Percentiles rank a stretch among this genome's conserved stretches.
Evolutionary conservation across 2,797 vertebrate species (phyloP).

Genomic region (Tympanoctomys barrerae): DNA sequence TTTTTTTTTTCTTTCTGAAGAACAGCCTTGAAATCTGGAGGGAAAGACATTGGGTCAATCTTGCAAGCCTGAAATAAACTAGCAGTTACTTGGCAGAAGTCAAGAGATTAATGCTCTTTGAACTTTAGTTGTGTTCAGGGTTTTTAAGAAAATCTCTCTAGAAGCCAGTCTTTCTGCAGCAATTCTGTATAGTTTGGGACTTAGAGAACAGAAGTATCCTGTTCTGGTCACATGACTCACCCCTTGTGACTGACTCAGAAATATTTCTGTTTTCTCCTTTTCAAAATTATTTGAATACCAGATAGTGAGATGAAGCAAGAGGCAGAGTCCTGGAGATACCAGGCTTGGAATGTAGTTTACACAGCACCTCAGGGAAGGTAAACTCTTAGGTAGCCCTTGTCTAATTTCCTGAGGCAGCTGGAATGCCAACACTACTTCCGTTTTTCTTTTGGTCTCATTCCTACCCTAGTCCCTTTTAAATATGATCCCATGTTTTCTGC

Average conservation of each 20-base stretch:
- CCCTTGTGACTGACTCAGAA: constrained; percentile 14
- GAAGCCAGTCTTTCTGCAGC: background rate
- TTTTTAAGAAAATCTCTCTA: background rate
- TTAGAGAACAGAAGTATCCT: background rate
- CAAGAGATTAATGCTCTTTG: background rate
- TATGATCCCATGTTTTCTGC: constrained; percentile 61
- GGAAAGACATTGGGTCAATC: background rate
- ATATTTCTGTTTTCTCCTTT: constrained; percentile 15
- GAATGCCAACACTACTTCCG: background rate
- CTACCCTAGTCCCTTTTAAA: constrained; percentile 72
- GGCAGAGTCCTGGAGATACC: background rate
- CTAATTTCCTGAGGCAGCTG: constrained; percentile 14
- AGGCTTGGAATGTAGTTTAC: background rate
- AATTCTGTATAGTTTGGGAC: background rate
- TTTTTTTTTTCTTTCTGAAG: constrained; percentile 54
- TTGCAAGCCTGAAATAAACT: background rate
- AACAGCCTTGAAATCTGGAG: constrained; percentile 16
- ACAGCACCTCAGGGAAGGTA: background rate
- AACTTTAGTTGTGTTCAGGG: background rate
- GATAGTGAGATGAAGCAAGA: background rate
- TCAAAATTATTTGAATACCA: background rate
- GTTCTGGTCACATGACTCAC: background rate
- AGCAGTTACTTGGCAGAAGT: background rate
- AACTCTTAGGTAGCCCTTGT: background rate
- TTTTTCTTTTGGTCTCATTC: constrained; percentile 57